Evolutionary conservation across 2,888 invertebrate genomes (phyloP).

Genomic region (Reticulitermes lucifugus): DNA sequence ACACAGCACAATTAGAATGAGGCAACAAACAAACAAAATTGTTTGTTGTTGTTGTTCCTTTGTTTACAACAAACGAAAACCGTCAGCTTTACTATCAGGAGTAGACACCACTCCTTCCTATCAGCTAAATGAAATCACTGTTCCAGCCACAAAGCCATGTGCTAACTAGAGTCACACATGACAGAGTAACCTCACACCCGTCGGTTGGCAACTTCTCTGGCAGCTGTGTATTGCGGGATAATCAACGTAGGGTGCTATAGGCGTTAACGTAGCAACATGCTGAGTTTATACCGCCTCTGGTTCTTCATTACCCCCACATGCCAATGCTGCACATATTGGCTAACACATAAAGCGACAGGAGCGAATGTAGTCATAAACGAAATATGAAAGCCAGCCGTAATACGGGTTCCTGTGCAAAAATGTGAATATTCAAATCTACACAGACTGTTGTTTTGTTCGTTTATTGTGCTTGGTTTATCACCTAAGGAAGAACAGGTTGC

Average conservation of each 20-base stretch:
- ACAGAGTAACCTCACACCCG: not conserved
- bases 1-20: too few relatives aligned
- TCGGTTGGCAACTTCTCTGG: not conserved
- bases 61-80: too few relatives aligned
- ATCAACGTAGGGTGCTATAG: conserved; percentile 3
- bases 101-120: too few relatives aligned
- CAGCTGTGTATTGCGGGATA: conserved; percentile 15
- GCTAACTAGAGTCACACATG: not conserved
- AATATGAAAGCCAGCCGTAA: not conserved
- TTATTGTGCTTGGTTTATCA: too few relatives aligned
- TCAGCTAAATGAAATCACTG: too few relatives aligned
- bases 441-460: too few relatives aligned
- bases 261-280: conserved; percentile 14
- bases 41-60: too few relatives aligned
- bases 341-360: not conserved
- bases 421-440: too few relatives aligned
- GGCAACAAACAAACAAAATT: too few relatives aligned
- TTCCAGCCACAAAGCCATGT: not conserved
- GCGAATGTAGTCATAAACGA: not conserved
- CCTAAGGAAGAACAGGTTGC: too few relatives aligned
- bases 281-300: not conserved
- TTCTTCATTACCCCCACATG: not conserved
- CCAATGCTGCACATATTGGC: not conserved
- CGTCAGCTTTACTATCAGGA: too few relatives aligned
- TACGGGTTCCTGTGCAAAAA: too few relatives aligned